A percentile compares a stretch with the other conserved stretches of the same genome.
Evolutionary conservation across 2,797 vertebrate genomes (phyloP).

Genomic region (Xyrichtys novacula): DNA sequence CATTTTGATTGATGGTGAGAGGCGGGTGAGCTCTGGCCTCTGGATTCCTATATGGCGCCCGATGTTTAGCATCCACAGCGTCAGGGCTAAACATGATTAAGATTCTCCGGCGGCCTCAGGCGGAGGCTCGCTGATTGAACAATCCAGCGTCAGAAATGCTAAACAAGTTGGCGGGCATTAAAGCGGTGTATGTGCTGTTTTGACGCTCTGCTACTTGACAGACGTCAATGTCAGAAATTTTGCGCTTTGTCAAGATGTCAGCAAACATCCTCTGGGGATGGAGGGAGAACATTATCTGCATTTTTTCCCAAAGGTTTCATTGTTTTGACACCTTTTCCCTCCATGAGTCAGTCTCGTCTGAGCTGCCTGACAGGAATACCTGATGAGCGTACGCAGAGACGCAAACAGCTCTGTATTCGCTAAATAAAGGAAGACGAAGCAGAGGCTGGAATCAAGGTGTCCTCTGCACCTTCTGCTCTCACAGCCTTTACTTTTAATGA

Average conservation of each 20-base stretch:
- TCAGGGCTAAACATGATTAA: conserved; percentile 63
- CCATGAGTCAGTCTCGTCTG: conserved; percentile 84
- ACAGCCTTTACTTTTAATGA: conserved; percentile 50
- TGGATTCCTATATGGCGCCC: conserved; percentile 42
- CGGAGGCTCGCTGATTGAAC: conserved; percentile 75
- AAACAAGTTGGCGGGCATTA: conserved; percentile 63
- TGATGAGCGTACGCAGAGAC: conserved; percentile 86
- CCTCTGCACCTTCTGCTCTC: conserved; percentile 27
- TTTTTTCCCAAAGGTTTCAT: conserved; percentile 88
- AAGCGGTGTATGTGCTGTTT: conserved; percentile 73
- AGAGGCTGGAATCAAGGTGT: conserved; percentile 26
- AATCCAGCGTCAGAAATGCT: conserved; percentile 69
- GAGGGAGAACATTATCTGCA: conserved; percentile 90
- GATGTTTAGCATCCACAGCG: conserved; percentile 47
- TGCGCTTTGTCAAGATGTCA: conserved; percentile 90
- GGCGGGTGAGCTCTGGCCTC: conserved; percentile 30
- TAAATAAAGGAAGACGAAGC: conserved; percentile 40
- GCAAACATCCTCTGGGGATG: conserved; percentile 89
- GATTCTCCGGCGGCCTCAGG: conserved; percentile 59
- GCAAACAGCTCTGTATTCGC: conserved; percentile 80
- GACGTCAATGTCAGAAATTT: conserved; percentile 90
- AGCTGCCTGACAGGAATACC: conserved; percentile 88
- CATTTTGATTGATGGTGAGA: conserved; percentile 69
- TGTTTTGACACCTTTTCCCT: conserved; percentile 91
- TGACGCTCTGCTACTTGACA: conserved; percentile 88